phyloP scores from a whole-genome alignment of 1,140 invertebrate species.

The Polyergus mexicanus region DNA sequence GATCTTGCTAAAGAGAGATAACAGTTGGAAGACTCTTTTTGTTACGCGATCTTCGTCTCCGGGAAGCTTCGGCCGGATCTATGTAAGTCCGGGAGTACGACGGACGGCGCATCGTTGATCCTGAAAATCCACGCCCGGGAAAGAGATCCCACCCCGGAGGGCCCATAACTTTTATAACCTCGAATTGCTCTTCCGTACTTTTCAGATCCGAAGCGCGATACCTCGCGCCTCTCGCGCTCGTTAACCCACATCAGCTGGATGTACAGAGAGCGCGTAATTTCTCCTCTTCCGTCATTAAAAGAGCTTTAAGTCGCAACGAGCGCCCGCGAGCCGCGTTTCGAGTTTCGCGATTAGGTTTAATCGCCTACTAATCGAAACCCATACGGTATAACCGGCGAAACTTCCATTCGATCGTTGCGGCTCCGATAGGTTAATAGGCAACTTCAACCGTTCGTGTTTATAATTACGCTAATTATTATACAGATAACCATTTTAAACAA shows the following conservation, averaged over 20 bases:
- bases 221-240: slow-evolving; percentile 41
- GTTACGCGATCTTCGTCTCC: slow-evolving; percentile 12
- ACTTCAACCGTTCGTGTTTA: slow-evolving; percentile 6
- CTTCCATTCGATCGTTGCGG: slow-evolving; percentile 40
- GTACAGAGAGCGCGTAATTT: slow-evolving; percentile 39
- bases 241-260: slow-evolving; percentile 58
- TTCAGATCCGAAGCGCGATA: slow-evolving; percentile 58
- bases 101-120: slow-evolving; percentile 60
- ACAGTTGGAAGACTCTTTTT: slow-evolving; percentile 38
- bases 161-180: slow-evolving; percentile 60
- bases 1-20: slow-evolving; percentile 43
- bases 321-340: slow-evolving; percentile 1
- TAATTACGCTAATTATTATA: slow-evolving; percentile 25
- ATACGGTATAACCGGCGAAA: background rate
- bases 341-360: slow-evolving; percentile 54
- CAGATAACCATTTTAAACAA: slow-evolving; percentile 1
- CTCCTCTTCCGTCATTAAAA: slow-evolving; percentile 56
- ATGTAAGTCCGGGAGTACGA: slow-evolving; percentile 15
- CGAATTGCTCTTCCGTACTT: slow-evolving; percentile 59
- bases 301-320: slow-evolving; percentile 54
- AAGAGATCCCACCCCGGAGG: slow-evolving; percentile 43
- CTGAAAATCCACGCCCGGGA: slow-evolving; percentile 48
- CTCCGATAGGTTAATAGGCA: slow-evolving; percentile 41
- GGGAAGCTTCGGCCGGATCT: slow-evolving; percentile 14
- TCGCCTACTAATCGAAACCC: slow-evolving; percentile 42